Evolutionary conservation across 1,140 invertebrate species (phyloP).

Genomic region (Lethrus apterus): DNA sequence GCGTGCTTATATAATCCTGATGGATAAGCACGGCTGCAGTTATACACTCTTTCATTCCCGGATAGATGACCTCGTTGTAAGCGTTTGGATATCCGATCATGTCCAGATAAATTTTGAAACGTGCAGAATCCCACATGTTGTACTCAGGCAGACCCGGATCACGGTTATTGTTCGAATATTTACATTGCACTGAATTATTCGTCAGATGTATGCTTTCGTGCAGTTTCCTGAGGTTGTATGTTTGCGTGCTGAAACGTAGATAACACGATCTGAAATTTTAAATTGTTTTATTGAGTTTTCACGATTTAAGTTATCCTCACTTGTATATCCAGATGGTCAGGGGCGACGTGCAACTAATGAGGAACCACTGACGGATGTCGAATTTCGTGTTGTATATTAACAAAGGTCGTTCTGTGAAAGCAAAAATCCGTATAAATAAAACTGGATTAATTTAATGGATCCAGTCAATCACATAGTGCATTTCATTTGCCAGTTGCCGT

Average conservation of each 20-base stretch:
- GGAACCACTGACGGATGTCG: slow-evolving; percentile 84
- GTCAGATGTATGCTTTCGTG: slow-evolving; percentile 87
- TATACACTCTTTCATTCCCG: slow-evolving; percentile 78
- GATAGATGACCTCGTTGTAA: slow-evolving; percentile 68
- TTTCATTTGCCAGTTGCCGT: too few relatives aligned
- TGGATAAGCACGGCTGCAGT: slow-evolving; percentile 68
- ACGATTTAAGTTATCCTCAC: slow-evolving; percentile 34
- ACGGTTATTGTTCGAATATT: slow-evolving; percentile 59
- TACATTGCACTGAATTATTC: slow-evolving; percentile 85
- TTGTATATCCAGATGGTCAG: slow-evolving; percentile 86
- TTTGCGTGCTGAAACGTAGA: slow-evolving; percentile 82
- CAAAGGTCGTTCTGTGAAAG: slow-evolving; percentile 62
- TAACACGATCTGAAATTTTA: slow-evolving; percentile 61
- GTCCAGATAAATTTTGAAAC: slow-evolving; percentile 57
- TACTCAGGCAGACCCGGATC: slow-evolving; percentile 63
- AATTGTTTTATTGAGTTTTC: not conserved
- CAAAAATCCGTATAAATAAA: slow-evolving; percentile 28
- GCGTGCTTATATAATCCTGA: slow-evolving; percentile 65
- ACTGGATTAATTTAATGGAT: too few relatives aligned
- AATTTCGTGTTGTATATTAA: slow-evolving; percentile 85
- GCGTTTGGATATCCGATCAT: slow-evolving; percentile 39
- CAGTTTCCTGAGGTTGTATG: slow-evolving; percentile 73
- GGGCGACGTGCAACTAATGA: slow-evolving; percentile 74
- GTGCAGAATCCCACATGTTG: slow-evolving; percentile 82
- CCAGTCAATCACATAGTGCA: too few relatives aligned